These are phyloP conservation scores for Falco punctatus DNA, from an alignment of 2,113 vertebrate species.

Conservation along the genomic window DNA sequence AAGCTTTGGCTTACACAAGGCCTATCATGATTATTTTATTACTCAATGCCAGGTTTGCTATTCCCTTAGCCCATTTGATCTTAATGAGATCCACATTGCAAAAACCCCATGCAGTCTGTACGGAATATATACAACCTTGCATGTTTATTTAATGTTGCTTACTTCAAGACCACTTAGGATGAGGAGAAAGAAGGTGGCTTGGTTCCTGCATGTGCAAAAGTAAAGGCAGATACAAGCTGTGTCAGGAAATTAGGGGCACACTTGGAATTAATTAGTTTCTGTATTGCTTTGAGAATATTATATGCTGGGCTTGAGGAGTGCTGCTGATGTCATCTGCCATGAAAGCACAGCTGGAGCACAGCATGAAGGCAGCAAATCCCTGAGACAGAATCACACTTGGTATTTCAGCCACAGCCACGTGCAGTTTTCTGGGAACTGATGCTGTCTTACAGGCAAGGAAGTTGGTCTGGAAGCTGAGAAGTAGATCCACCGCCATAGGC, in stretches of 20 bases:
- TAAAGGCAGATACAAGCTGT: slow-evolving; percentile 30
- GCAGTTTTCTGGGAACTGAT: slow-evolving; percentile 27
- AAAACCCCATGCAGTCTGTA: not conserved
- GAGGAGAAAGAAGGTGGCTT: slow-evolving; percentile 37
- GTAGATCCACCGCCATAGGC: not conserved
- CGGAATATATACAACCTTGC: slow-evolving; percentile 21
- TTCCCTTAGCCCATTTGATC: slow-evolving; percentile 16
- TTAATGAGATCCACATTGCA: slow-evolving; percentile 40
- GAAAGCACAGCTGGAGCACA: slow-evolving; percentile 39
- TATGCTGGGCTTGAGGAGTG: not conserved
- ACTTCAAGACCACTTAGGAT: not conserved
- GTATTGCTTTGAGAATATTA: slow-evolving; percentile 31
- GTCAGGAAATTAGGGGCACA: slow-evolving; percentile 49
- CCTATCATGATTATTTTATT: slow-evolving; percentile 8
- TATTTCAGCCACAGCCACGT: slow-evolving; percentile 2
- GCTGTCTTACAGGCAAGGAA: not conserved
- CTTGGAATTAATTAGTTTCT: slow-evolving; percentile 71
- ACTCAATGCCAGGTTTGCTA: slow-evolving; percentile 1
- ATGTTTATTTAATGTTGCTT: slow-evolving; percentile 63
- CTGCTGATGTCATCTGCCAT: slow-evolving; percentile 47
- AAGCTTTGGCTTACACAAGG: not conserved
- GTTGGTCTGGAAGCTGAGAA: not conserved
- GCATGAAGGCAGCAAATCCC: slow-evolving; percentile 10
- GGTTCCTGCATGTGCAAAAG: slow-evolving; percentile 3
- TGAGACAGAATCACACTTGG: slow-evolving; percentile 13